phyloP scores from a whole-genome alignment of 2,797 vertebrate species.

The Pseudocheirus occidentalis region DNA sequence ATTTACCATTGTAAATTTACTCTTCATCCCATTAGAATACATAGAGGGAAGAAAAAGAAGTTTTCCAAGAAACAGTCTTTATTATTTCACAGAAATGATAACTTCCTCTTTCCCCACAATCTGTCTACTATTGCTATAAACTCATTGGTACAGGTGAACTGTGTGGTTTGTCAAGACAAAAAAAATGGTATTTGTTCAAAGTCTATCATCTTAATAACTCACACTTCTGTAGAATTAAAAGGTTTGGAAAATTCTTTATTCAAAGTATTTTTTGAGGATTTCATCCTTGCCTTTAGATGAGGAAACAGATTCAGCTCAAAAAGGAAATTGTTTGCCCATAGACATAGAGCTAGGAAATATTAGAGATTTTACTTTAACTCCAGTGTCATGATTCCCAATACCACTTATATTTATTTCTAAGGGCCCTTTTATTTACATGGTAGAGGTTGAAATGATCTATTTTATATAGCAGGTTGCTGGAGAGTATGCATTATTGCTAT shows the following conservation, averaged over 20 bases:
- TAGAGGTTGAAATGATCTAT: not conserved
- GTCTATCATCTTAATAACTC: not conserved
- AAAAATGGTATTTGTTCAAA: not conserved
- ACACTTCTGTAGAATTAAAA: not conserved
- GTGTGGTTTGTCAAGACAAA: not conserved
- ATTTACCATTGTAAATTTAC: not conserved
- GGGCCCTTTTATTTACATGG: not conserved
- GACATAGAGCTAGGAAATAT: not conserved
- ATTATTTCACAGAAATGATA: not conserved
- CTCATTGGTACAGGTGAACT: not conserved
- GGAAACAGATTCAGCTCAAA: too few species aligned
- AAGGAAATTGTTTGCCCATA: not conserved
- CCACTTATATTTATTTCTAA: not conserved
- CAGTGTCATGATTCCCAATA: not conserved
- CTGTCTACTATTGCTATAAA: not conserved
- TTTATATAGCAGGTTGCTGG: not conserved
- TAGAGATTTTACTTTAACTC: not conserved
- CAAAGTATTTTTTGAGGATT: not conserved
- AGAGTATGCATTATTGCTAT: not conserved
- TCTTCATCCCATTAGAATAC: not conserved
- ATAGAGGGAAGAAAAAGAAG: not conserved
- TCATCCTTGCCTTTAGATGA: not conserved
- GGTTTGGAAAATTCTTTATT: not conserved
- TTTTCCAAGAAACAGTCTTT: not conserved
- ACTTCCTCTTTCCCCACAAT: not conserved